These are phyloP conservation scores for Chiloscyllium plagiosum DNA, from an alignment of 2,113 vertebrate species.

Conservation along the genomic window DNA sequence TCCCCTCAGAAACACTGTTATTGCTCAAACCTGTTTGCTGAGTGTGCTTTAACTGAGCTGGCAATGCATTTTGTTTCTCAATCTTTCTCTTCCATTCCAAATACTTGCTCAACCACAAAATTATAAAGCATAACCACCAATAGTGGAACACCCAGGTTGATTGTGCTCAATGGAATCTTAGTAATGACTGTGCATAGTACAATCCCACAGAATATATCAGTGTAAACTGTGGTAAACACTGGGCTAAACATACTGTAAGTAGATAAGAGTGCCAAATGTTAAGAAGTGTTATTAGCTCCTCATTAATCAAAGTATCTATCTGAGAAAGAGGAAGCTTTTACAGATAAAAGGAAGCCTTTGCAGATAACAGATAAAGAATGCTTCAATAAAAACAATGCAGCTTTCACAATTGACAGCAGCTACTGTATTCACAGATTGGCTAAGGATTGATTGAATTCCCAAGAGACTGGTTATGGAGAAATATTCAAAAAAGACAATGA, in stretches of 20 bases:
- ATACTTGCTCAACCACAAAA: conserved; percentile 70
- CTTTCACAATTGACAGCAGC: conserved; percentile 27
- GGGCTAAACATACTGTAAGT: conserved; percentile 48
- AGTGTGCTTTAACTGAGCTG: conserved; percentile 66
- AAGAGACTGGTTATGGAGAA: not conserved
- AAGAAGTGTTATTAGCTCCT: conserved; percentile 34
- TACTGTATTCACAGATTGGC: conserved; percentile 19
- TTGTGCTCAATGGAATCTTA: conserved; percentile 56
- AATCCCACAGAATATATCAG: conserved; percentile 61
- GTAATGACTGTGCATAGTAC: conserved; percentile 58
- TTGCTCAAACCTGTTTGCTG: conserved; percentile 68
- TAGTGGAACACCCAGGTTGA: conserved; percentile 92
- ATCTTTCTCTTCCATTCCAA: conserved; percentile 59
- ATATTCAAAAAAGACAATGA: not conserved
- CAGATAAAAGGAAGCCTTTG: conserved; percentile 40
- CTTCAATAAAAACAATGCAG: conserved; percentile 16
- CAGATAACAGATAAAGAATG: conserved; percentile 34
- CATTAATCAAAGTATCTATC: conserved; percentile 53
- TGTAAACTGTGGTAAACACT: conserved; percentile 60
- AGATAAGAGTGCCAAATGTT: conserved; percentile 45
- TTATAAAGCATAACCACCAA: conserved; percentile 75
- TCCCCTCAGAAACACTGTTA: conserved; percentile 64
- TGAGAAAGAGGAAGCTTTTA: conserved; percentile 48
- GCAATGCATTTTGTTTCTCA: conserved; percentile 61
- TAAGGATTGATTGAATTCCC: not conserved